Percentiles rank a stretch among this genome's conserved stretches.
These are phyloP conservation scores for Netelia virgata DNA, from an alignment of 2,888 invertebrate species.

Conservation along the genomic window DNA sequence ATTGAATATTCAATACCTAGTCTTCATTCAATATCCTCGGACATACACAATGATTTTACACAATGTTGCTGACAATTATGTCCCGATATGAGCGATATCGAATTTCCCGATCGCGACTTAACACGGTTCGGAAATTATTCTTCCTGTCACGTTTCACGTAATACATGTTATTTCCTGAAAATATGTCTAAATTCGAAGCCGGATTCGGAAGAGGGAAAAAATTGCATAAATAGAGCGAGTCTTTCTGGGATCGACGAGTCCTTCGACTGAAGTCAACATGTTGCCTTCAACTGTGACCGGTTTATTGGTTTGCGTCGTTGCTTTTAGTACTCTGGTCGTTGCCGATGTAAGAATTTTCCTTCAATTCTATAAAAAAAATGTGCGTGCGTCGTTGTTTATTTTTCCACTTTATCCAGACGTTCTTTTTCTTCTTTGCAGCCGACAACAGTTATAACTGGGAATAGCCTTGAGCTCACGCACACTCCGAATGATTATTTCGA, in stretches of 20 bases:
- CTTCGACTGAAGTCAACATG: conserved; percentile 32
- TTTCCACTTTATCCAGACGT: neutral
- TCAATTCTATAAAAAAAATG: neutral
- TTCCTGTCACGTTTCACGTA: conserved; percentile 34
- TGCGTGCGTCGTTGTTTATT: neutral
- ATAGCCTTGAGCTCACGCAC: neutral
- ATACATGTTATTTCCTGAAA: conserved; percentile 2
- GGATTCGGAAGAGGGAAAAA: neutral
- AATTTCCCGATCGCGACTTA: neutral
- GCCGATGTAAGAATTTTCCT: conserved; percentile 54
- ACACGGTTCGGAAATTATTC: conserved; percentile 15
- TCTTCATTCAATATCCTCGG: neutral
- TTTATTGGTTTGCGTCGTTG: conserved; percentile 18
- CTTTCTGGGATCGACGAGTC: neutral
- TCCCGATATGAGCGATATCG: conserved; percentile 2
- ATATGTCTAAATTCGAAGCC: neutral
- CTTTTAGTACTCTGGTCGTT: conserved; percentile 45
- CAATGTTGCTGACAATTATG: conserved; percentile 29
- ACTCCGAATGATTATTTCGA: conserved; percentile 45
- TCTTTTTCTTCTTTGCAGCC: conserved; percentile 23
- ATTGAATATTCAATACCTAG: conserved; percentile 14
- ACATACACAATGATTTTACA: conserved; percentile 13
- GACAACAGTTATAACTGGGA: neutral
- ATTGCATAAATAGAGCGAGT: conserved; percentile 49
- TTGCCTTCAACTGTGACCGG: neutral